Percentiles rank a stretch among this genome's conserved stretches.
Conservation (phyloP, 2,888 invertebrate genomes). For the Oscheius sp. region DNA sequence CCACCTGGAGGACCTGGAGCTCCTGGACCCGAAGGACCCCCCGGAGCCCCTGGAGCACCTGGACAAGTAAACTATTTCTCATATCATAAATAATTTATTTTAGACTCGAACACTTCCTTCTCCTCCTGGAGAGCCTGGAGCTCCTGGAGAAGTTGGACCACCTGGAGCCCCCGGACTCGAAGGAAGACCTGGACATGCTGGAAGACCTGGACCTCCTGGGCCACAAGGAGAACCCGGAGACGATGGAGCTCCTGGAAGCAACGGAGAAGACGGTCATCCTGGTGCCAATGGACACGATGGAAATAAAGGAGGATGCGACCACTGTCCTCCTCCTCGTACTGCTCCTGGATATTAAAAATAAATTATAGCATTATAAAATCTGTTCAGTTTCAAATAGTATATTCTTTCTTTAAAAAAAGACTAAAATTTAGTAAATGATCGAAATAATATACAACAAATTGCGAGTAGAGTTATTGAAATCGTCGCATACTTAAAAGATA, state of each 20-base stretch:
- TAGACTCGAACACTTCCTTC: conserved; percentile 24
- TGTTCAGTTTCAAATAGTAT: too few species aligned
- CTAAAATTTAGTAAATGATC: too few species aligned
- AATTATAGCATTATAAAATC: too few species aligned
- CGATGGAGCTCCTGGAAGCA: conserved; percentile 52
- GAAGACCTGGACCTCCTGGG: conserved; percentile 47
- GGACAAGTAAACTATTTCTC: conserved; percentile 30
- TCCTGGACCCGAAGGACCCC: conserved; percentile 39
- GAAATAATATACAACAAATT: too few species aligned
- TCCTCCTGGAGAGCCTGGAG: conserved; percentile 41
- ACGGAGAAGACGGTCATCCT: conserved; percentile 43
- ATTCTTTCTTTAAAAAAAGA: too few species aligned
- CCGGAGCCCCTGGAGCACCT: conserved; percentile 32
- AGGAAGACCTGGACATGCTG: conserved; percentile 51
- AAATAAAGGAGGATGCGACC: conserved; percentile 62
- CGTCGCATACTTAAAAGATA: too few species aligned
- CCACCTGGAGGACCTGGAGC: conserved; percentile 19
- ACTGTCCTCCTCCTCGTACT: conserved; percentile 68
- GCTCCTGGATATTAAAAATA: conserved; percentile 67
- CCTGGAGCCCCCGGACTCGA: conserved; percentile 52
- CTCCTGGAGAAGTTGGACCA: conserved; percentile 49
- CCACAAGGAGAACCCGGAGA: conserved; percentile 44
- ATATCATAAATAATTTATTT: conserved; percentile 36
- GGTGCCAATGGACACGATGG: conserved; percentile 48
- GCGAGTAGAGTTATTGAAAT: too few species aligned